Base-by-base conservation (phyloP, 2,797 vertebrate species). In the Epinephelus coioides region DNA sequence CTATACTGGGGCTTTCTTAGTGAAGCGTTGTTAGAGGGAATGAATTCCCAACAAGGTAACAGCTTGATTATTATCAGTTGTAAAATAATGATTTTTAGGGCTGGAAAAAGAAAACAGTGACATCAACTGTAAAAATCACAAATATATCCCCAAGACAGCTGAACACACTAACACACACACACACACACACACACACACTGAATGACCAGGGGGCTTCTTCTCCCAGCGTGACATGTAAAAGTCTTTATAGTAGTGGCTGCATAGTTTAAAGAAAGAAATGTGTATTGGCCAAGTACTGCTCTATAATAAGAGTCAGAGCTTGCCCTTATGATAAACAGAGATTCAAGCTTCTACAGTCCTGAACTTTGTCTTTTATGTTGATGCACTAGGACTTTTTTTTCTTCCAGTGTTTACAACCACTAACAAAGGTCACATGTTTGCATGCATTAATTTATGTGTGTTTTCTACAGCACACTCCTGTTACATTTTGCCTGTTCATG, bases 1-100 rank as follows among this genome's bases (percentile, higher is more conserved):
- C 75, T 60, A n/a, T 73, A 73, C 76, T 79, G 65, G 60, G 30
- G 67, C n/a, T 81, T 82, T 64, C 66, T 84, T 78, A 60, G 72
- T 65, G 15, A 59, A 51, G 68, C 78, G 61, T 56, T 73, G 60
- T 62, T 74, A 60, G 79, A 86, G 40, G 44, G 53, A 69, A 71
- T 85, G 76, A 81, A 83, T 85, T 21, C 25, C 21, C 50, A 46
- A 15, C 44, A 78, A 83, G 49, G 66, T 68, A 72, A 62, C 56
- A 75, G 38, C 51, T 77, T 81, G 30, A 70, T 82, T 27, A 54
- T 44, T 46, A 75, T 30, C 17, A 70, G 10, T n/a, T 59, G 47
- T 54, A 54, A 64, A 65, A 59, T 1, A n/a, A n/a, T 43, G 9
- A 63, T 38, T 60, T 21, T 63, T 23, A 19, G 10, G 43, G 51